A percentile compares a stretch with the other conserved stretches of the same genome.
These are phyloP conservation scores for Andrena hattorfiana DNA, from an alignment of 2,888 invertebrate species.

Conservation along the genomic window DNA sequence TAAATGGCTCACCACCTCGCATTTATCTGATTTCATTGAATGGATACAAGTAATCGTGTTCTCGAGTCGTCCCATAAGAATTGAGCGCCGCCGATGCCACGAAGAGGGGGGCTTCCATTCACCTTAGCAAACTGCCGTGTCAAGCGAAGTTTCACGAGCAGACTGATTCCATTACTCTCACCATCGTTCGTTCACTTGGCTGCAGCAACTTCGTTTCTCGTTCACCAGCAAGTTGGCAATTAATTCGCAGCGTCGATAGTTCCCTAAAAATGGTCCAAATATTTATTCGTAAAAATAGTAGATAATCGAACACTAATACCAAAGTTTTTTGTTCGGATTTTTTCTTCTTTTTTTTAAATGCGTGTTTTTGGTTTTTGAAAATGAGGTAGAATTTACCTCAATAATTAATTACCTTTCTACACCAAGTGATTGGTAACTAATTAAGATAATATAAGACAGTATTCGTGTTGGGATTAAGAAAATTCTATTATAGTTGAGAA, in stretches of 20 bases:
- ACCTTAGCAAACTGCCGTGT: constrained; percentile 58
- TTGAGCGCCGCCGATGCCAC: not conserved
- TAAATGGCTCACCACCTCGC: constrained; percentile 45
- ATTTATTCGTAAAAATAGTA: not conserved
- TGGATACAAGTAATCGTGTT: constrained; percentile 46
- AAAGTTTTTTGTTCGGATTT: not conserved
- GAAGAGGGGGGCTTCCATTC: constrained; percentile 58
- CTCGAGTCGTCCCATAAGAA: constrained; percentile 49
- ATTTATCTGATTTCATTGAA: constrained; percentile 58
- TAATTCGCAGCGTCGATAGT: constrained; percentile 39
- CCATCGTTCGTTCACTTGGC: constrained; percentile 51
- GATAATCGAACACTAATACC: not conserved
- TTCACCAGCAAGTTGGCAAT: constrained; percentile 47
- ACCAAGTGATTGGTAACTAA: not conserved
- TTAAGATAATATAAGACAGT: too few relatives aligned
- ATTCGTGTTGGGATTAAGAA: too few relatives aligned
- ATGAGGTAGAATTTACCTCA: too few relatives aligned
- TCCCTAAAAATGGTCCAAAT: too few relatives aligned
- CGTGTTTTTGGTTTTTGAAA: too few relatives aligned
- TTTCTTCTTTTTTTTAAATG: too few relatives aligned
- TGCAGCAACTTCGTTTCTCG: not conserved
- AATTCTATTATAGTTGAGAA: too few relatives aligned
- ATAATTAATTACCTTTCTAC: not conserved
- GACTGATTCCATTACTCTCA: constrained; percentile 42
- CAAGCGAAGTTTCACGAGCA: constrained; percentile 49